Conservation (phyloP, 2,888 invertebrate genomes). For the Hemithea aestivaria region DNA sequence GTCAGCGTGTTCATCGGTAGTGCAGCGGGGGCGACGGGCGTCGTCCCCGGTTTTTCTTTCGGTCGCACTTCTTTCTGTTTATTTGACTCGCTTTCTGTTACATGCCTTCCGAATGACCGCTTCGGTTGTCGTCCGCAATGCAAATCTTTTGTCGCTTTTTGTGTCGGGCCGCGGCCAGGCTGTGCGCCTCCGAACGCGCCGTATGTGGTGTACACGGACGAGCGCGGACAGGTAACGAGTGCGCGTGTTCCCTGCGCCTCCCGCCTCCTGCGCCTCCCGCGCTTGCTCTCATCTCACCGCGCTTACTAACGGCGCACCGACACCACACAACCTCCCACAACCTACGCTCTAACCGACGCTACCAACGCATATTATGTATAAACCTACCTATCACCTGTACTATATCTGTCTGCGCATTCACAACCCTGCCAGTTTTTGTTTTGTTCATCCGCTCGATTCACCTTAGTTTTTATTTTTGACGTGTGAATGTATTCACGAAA, state of each 20-base stretch:
- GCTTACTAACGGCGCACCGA: slow-evolving; percentile 37
- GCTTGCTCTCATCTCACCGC: slow-evolving; percentile 21
- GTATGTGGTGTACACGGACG: slow-evolving; percentile 97
- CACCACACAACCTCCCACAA: too few relatives aligned
- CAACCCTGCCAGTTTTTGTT: slow-evolving; percentile 41
- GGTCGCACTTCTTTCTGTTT: slow-evolving; percentile 71
- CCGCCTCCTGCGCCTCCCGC: slow-evolving; percentile 16
- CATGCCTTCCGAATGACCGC: slow-evolving; percentile 79
- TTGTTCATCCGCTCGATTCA: slow-evolving; percentile 41
- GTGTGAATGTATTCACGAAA: slow-evolving; percentile 5
- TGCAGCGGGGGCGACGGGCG: slow-evolving; percentile 58
- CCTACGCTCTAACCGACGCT: slow-evolving; percentile 54
- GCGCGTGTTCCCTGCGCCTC: slow-evolving; percentile 48
- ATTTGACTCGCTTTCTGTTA: slow-evolving; percentile 78
- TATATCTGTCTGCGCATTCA: slow-evolving; percentile 11
- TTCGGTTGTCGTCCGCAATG: slow-evolving; percentile 74
- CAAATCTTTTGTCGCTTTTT: slow-evolving; percentile 75
- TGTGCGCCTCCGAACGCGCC: slow-evolving; percentile 93
- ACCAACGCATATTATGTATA: slow-evolving; percentile 51
- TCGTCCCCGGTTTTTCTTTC: slow-evolving; percentile 55
- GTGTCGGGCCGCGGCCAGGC: slow-evolving; percentile 70
- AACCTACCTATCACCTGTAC: slow-evolving; percentile 54
- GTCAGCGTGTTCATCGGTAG: slow-evolving; percentile 68
- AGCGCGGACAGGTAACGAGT: slow-evolving; percentile 94
- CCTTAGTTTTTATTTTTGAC: slow-evolving; percentile 11